phyloP scores from a whole-genome alignment of 2,888 invertebrate genomes.

The Dynastes maya region DNA sequence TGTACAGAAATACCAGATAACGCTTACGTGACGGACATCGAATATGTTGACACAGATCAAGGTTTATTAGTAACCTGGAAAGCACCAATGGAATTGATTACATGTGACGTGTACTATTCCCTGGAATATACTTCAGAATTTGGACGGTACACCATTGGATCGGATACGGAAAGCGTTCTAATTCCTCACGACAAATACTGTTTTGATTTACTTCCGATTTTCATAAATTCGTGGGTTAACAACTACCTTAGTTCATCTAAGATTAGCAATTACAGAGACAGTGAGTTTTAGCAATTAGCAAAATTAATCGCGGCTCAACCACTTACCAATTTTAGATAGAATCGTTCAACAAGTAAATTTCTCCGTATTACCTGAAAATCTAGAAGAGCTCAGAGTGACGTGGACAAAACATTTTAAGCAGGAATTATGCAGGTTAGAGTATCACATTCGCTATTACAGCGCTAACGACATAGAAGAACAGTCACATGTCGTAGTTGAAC shows the following conservation, averaged over 20 bases:
- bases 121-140: not conserved
- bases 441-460: not conserved
- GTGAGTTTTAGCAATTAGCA: no score
- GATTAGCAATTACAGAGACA: no score
- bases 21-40: not conserved
- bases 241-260: no score
- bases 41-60: not conserved
- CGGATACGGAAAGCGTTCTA: not conserved
- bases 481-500: not conserved
- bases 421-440: not conserved
- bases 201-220: not conserved
- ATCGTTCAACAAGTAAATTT: not conserved
- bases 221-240: no score
- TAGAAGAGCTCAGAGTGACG: not conserved
- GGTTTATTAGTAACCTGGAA: conserved; percentile 1
- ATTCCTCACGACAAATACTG: not conserved
- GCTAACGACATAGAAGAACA: not conserved
- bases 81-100: conserved; percentile 4
- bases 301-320: no score
- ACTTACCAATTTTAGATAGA: not conserved
- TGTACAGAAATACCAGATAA: not conserved
- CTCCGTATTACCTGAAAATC: not conserved
- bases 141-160: not conserved
- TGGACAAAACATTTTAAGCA: conserved; percentile 12
- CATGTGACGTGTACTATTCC: not conserved